Evolutionary conservation across 2,797 vertebrate species (phyloP), one percentile per base, ranked within the genome.

Genomic region (Oreortyx pictus): DNA sequence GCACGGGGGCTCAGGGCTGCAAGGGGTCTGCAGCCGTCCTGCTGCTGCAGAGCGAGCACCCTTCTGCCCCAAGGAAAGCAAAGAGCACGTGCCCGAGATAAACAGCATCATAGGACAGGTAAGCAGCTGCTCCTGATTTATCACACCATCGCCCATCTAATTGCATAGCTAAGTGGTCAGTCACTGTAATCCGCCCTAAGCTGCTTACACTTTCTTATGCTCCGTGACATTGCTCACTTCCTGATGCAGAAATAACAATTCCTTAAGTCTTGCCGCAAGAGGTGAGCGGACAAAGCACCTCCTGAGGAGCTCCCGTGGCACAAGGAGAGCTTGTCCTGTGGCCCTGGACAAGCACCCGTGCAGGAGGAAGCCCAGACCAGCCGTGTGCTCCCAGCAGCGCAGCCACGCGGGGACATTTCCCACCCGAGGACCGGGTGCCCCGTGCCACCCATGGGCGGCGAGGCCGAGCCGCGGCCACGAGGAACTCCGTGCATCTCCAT

Each of bases 51-150:
- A 41, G 7, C 37, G 29, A 20, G 13, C 39, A 14, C 25, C 25
- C 27, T 9, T 29, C 61, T 35, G 41, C 11, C 31, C 47, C 23
- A 15, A 23, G 75, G 77, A 73, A 90, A 82, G 67, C 57, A 43
- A 77, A 29, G 35, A 75, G 27, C 89, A 54, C 7, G 39, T 59
- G 80, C 90, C 91, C 0, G 71, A 79, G 83, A 91, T 62, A 71
- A 95, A 82, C 83, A 86, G 24, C 90, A 85, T 54, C 85, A 87
- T 9, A 49, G 92, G 93, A 77, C 91, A 96, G 95, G 95, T 95
- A 93, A 95, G 93, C 83, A 70, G 94, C 90, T 86, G 88, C 91
- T 88, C 86, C 60, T 43, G 83, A 61, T 80, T 87, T 89, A 85
- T 93, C 81, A 68, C 72, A 65, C 86, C 92, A 90, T 75, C 93